A percentile compares a stretch with the other conserved stretches of the same genome.
phyloP scores from a whole-genome alignment of 2,113 vertebrate genomes.

The Prietella phreatophila region DNA sequence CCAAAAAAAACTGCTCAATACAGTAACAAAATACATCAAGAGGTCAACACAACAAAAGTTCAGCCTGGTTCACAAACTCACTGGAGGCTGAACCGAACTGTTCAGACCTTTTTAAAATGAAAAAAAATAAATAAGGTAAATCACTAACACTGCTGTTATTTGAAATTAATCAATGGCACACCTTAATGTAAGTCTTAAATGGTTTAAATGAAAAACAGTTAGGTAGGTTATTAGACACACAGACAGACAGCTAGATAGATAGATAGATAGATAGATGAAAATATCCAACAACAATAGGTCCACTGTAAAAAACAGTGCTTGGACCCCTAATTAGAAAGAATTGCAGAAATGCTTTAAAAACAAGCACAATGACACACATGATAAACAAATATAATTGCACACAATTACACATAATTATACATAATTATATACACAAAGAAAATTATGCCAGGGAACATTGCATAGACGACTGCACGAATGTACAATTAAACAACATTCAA shows the following conservation, averaged over 20 bases:
- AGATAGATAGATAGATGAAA: not conserved
- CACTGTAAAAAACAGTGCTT: not conserved
- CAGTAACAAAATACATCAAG: too few relatives aligned
- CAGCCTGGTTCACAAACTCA: too few relatives aligned
- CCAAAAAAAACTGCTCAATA: too few relatives aligned
- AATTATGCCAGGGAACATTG: not conserved
- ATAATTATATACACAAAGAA: not conserved
- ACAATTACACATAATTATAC: conserved; percentile 6
- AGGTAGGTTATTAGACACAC: not conserved
- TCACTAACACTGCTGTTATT: too few relatives aligned
- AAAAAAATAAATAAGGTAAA: too few relatives aligned
- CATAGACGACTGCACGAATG: not conserved
- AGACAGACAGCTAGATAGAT: not conserved
- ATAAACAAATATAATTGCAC: not conserved
- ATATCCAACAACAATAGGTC: not conserved
- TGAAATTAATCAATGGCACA: too few relatives aligned
- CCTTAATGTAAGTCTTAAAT: too few relatives aligned
- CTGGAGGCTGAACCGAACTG: too few relatives aligned
- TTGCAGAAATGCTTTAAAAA: not conserved
- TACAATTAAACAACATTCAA: not conserved
- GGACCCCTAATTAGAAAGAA: not conserved
- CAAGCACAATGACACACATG: not conserved
- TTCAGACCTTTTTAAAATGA: too few relatives aligned
- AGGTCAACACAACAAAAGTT: too few relatives aligned
- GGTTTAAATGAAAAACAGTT: not conserved